A percentile compares a stretch with the other conserved stretches of the same genome.
These are phyloP conservation scores for Tetraodon nigroviridis DNA, from an alignment of 2,113 vertebrate genomes.

Conservation along the genomic window DNA sequence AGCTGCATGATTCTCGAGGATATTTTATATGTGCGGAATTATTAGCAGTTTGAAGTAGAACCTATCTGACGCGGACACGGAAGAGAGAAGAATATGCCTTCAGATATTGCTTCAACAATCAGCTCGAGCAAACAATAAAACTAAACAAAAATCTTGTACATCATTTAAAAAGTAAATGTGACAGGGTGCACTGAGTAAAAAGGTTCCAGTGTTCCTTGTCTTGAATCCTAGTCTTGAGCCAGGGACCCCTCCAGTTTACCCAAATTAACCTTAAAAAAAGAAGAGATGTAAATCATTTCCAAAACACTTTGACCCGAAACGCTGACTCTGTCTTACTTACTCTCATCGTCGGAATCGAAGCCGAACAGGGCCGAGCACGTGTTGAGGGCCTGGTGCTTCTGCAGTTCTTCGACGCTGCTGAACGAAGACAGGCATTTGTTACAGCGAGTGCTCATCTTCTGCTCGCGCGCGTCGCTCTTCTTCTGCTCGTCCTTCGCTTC, in stretches of 20 bases:
- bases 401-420: constrained; percentile 83
- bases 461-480: constrained; percentile 22
- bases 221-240: constrained; percentile 7
- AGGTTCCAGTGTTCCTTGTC: constrained; percentile 27
- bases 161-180: background rate
- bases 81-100: too few relatives aligned
- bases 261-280: constrained; percentile 34
- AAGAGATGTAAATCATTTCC: background rate
- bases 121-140: background rate
- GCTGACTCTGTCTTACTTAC: constrained; percentile 73
- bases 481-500: constrained; percentile 3
- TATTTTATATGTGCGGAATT: too few relatives aligned
- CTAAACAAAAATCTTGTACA: background rate
- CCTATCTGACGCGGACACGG: too few relatives aligned
- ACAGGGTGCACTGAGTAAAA: background rate
- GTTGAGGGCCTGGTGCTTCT: constrained; percentile 87
- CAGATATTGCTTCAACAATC: too few relatives aligned
- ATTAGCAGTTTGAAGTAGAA: too few relatives aligned
- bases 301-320: background rate
- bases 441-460: constrained; percentile 79
- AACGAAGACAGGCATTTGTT: constrained; percentile 91
- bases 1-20: too few relatives aligned
- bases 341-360: constrained; percentile 98
- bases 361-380: constrained; percentile 95
- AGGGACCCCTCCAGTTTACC: constrained; percentile 2